Percentiles rank a stretch among this genome's conserved stretches.
These are phyloP conservation scores for Philaethria dido DNA, from an alignment of 2,888 invertebrate genomes.

Conservation along the genomic window DNA sequence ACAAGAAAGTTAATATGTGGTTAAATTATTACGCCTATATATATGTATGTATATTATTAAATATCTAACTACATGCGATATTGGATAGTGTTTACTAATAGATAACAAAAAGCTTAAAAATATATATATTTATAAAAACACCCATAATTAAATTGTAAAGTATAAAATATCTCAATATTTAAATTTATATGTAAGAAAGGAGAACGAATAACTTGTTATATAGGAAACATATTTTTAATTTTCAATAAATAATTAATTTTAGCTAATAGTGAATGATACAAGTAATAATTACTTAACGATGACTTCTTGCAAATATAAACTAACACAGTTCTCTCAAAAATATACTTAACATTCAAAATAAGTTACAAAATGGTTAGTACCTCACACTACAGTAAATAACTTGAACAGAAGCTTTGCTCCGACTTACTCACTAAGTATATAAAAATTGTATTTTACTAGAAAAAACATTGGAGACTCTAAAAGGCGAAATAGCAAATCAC, in stretches of 20 bases:
- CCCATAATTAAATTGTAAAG: no score
- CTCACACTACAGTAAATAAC: slow-evolving; percentile 53
- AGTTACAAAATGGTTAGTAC: slow-evolving; percentile 33
- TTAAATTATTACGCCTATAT: slow-evolving; percentile 39
- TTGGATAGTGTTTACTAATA: slow-evolving; percentile 56
- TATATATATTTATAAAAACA: neutral
- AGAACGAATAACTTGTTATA: neutral
- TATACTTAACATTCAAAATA: slow-evolving; percentile 35
- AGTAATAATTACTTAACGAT: slow-evolving; percentile 32
- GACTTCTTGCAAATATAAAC: slow-evolving; percentile 31
- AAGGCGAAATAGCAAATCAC: slow-evolving; percentile 81
- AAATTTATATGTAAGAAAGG: neutral
- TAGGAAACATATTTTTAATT: neutral
- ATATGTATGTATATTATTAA: slow-evolving; percentile 57
- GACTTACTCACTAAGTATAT: slow-evolving; percentile 61
- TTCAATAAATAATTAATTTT: neutral
- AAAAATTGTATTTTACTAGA: slow-evolving; percentile 64
- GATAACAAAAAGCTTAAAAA: neutral
- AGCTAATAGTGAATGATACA: slow-evolving; percentile 10
- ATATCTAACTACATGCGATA: slow-evolving; percentile 72
- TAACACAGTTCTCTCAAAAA: slow-evolving; percentile 37
- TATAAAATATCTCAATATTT: neutral
- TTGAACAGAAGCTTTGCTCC: slow-evolving; percentile 72
- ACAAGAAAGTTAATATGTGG: slow-evolving; percentile 58
- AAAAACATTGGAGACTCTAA: slow-evolving; percentile 62